Conservation (phyloP, 2,113 vertebrate species). For the Bubo bubo region DNA sequence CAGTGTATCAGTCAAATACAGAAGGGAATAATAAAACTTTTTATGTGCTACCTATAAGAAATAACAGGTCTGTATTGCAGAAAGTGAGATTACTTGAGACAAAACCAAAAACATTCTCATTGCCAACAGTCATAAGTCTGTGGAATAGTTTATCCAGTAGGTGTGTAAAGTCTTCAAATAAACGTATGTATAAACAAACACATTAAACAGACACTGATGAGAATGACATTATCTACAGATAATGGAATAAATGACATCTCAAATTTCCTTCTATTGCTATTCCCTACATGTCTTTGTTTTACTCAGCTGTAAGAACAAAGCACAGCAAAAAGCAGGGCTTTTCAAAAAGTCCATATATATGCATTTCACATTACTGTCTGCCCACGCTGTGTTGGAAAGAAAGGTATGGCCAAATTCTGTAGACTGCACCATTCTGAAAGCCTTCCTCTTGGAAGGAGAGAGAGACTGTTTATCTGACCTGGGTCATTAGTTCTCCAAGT, state of each 20-base stretch:
- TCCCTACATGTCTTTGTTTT: not conserved
- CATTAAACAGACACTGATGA: not conserved
- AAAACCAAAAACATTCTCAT: not conserved
- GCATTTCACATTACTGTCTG: not conserved
- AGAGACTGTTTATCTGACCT: not conserved
- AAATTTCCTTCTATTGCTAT: not conserved
- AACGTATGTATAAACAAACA: not conserved
- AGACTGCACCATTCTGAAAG: not conserved
- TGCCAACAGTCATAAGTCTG: not conserved
- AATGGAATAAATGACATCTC: not conserved
- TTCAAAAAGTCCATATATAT: not conserved
- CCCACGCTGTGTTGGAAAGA: not conserved
- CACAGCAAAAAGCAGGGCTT: not conserved
- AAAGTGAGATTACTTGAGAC: not conserved
- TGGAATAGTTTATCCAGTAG: not conserved
- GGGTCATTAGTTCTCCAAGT: not conserved
- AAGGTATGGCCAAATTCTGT: not conserved
- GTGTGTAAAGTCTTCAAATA: not conserved
- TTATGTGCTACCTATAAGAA: not conserved
- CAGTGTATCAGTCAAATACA: fast-evolving
- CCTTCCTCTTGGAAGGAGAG: not conserved
- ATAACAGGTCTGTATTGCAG: not conserved
- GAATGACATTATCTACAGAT: not conserved
- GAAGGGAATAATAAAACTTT: not conserved
- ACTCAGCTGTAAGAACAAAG: not conserved